A percentile compares a stretch with the other conserved stretches of the same genome.
Evolutionary conservation across 2,888 invertebrate species (phyloP).

Genomic region (Carpatolechia fugitivella): DNA sequence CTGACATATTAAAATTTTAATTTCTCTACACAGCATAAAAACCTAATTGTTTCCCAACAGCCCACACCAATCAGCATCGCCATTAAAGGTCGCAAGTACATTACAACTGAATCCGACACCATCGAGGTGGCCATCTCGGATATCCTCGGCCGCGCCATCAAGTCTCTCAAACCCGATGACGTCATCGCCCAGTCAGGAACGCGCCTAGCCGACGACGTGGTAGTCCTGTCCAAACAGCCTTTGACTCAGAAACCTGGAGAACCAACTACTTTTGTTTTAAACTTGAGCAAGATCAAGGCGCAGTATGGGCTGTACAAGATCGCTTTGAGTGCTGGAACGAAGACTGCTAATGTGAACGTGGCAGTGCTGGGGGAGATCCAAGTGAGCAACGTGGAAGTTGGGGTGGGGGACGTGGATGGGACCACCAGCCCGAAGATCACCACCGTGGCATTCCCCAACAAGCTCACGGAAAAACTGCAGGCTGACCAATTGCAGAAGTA

Average conservation of each 20-base stretch:
- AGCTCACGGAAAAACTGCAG: slow-evolving; percentile 83
- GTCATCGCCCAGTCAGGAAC: slow-evolving; percentile 89
- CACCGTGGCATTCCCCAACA: slow-evolving; percentile 86
- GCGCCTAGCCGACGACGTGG: slow-evolving; percentile 85
- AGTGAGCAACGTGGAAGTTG: slow-evolving; percentile 89
- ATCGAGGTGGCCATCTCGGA: slow-evolving; percentile 86
- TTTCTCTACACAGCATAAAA: not conserved
- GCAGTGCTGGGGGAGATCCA: slow-evolving; percentile 88
- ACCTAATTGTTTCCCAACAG: slow-evolving; percentile 41
- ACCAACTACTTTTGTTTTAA: slow-evolving; percentile 86
- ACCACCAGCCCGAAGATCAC: slow-evolving; percentile 88
- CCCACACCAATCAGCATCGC: slow-evolving; percentile 92
- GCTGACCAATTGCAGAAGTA: slow-evolving; percentile 94
- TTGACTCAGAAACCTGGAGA: slow-evolving; percentile 71
- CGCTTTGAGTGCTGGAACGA: slow-evolving; percentile 84
- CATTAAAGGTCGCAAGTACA: slow-evolving; percentile 87
- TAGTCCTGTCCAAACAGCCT: slow-evolving; percentile 84
- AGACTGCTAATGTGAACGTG: slow-evolving; percentile 79
- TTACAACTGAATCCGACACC: slow-evolving; percentile 86
- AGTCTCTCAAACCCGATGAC: slow-evolving; percentile 80
- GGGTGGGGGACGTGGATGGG: slow-evolving; percentile 94
- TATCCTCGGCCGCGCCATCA: slow-evolving; percentile 85
- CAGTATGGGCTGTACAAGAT: slow-evolving; percentile 91
- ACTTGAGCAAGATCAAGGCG: slow-evolving; percentile 87
- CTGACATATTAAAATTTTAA: not conserved